A percentile compares a stretch with the other conserved stretches of the same genome.
Conservation (phyloP, 2,888 invertebrate species). For the Euplexia lucipara region DNA sequence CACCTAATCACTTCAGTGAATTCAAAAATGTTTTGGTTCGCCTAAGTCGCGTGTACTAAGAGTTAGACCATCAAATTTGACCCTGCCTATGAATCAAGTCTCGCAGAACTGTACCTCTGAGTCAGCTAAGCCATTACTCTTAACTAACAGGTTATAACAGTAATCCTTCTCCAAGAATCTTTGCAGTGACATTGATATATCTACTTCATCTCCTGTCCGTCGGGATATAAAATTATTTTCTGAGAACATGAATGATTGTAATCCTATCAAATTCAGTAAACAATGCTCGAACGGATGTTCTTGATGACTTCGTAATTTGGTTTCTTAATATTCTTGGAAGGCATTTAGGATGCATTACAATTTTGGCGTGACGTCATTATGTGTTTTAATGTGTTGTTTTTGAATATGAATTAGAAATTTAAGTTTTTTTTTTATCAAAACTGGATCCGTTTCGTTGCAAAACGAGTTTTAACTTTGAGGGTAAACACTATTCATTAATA, state of each 20-base stretch:
- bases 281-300: constrained; percentile 30
- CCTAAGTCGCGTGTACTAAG: constrained; percentile 24
- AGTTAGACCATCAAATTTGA: constrained; percentile 49
- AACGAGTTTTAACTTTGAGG: no score
- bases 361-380: constrained; percentile 34
- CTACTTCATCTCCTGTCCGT: constrained; percentile 61
- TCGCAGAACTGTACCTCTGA: constrained; percentile 49
- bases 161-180: constrained; percentile 62
- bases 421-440: constrained; percentile 4
- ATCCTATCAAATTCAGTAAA: constrained; percentile 45
- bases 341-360: constrained; percentile 34
- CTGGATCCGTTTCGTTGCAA: background rate
- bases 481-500: no score
- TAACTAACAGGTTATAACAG: constrained; percentile 52
- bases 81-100: constrained; percentile 57
- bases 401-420: constrained; percentile 37
- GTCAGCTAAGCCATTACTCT: constrained; percentile 52
- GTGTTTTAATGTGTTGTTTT: constrained; percentile 7
- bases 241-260: constrained; percentile 46
- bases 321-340: constrained; percentile 40
- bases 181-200: constrained; percentile 64
- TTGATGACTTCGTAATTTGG: constrained; percentile 28
- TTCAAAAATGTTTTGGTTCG: constrained; percentile 22
- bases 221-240: constrained; percentile 55
- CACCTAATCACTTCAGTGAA: constrained; percentile 47